Evolutionary conservation across 2,113 vertebrate genomes (phyloP).

Genomic region (Catharus minimus): DNA sequence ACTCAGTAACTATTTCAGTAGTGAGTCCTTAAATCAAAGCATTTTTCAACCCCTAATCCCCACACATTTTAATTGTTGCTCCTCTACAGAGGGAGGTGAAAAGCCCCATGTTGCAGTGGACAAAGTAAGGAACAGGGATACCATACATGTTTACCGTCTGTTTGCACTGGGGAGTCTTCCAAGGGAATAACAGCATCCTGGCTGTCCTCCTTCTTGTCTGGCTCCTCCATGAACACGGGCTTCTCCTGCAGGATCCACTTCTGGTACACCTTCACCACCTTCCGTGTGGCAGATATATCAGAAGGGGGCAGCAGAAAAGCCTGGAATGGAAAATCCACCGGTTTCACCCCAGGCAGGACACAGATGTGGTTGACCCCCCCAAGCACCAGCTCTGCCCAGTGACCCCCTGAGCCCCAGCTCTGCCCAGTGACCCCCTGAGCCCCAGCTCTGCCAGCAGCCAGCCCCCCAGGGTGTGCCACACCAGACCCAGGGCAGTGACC

Average conservation of each 20-base stretch:
- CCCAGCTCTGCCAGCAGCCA: no score
- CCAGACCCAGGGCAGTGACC: slow-evolving; percentile 50
- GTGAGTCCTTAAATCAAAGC: background rate
- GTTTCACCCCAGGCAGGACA: background rate
- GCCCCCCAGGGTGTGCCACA: no score
- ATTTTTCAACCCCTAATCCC: background rate
- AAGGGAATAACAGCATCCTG: slow-evolving; percentile 74
- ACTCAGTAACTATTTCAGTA: background rate
- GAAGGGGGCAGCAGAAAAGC: slow-evolving; percentile 94
- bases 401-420: no score
- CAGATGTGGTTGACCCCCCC: no score
- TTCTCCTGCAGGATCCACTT: slow-evolving; percentile 95
- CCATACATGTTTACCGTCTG: slow-evolving; percentile 78
- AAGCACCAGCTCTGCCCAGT: no score
- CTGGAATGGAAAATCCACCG: slow-evolving; percentile 61
- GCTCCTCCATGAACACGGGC: slow-evolving; percentile 93
- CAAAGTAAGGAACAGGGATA: background rate
- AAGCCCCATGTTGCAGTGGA: background rate
- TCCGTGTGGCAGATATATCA: slow-evolving; percentile 88
- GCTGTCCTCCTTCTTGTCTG: slow-evolving; percentile 75
- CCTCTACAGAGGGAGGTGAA: background rate
- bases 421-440: no score
- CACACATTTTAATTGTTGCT: background rate
- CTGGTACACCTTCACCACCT: slow-evolving; percentile 94
- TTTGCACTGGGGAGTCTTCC: slow-evolving; percentile 71